Conservation (phyloP, 2,113 vertebrate species). For the Enhydra lutris region DNA sequence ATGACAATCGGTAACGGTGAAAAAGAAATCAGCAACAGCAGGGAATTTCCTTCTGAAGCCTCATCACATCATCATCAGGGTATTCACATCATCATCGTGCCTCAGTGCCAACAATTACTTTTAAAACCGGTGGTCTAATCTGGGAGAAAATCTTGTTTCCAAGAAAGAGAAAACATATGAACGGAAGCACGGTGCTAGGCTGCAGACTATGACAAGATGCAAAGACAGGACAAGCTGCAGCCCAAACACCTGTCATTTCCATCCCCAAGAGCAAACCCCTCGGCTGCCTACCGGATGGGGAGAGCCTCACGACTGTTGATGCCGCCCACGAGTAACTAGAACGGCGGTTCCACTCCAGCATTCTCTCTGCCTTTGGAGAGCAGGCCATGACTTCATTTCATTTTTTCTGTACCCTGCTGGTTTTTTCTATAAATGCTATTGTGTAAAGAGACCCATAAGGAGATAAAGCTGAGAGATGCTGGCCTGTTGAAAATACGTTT, state of each 20-base stretch:
- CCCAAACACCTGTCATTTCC: neutral
- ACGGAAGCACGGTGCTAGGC: neutral
- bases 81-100: neutral
- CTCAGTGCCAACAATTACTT: neutral
- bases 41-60: neutral
- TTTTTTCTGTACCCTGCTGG: neutral
- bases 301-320: neutral
- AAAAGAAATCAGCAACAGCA: neutral
- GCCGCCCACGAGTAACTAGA: neutral
- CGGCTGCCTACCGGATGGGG: neutral
- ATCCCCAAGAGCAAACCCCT: neutral
- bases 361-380: neutral
- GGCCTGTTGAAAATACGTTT: constrained; percentile 14
- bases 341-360: neutral
- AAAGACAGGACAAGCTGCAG: neutral
- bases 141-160: neutral
- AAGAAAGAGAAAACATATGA: neutral
- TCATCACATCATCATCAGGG: neutral
- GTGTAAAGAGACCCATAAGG: neutral
- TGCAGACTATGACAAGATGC: neutral
- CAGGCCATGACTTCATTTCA: neutral
- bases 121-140: neutral
- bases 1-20: neutral
- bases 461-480: neutral
- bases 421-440: neutral